Conservation (phyloP, 2,797 vertebrate genomes). For the Synaphobranchus kaupii region DNA sequence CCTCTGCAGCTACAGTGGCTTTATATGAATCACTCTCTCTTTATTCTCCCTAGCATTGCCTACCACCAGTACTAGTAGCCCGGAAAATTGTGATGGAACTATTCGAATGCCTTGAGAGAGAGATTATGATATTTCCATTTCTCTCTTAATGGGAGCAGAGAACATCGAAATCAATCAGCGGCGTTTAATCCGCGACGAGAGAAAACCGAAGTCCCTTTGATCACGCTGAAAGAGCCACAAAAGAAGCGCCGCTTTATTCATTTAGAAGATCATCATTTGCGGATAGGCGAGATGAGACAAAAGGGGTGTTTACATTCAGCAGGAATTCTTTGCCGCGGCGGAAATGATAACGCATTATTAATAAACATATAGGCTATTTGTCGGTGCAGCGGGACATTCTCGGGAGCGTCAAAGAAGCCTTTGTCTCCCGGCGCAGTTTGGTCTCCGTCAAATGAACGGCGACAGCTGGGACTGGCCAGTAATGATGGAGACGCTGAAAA, state of each 20-base stretch:
- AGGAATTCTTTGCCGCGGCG: neutral
- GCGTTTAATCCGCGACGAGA: slow-evolving; percentile 9
- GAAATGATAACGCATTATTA: slow-evolving; percentile 19
- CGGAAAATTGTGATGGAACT: neutral
- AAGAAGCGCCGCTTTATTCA: slow-evolving; percentile 21
- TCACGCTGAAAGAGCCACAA: neutral
- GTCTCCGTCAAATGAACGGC: neutral
- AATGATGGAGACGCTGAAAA: neutral
- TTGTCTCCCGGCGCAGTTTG: neutral
- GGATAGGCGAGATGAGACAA: slow-evolving; percentile 4
- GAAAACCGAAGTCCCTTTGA: neutral
- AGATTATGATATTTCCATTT: neutral
- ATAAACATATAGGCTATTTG: neutral
- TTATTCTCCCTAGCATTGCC: neutral
- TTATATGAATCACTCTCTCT: neutral
- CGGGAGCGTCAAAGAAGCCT: neutral
- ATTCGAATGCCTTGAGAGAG: neutral
- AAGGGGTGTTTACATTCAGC: slow-evolving; percentile 22
- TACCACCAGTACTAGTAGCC: neutral
- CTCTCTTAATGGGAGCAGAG: neutral
- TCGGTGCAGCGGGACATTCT: neutral
- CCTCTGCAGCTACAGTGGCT: neutral
- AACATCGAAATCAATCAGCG: slow-evolving; percentile 18
- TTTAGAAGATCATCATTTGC: slow-evolving; percentile 20
- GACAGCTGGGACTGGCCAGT: neutral